Evolutionary conservation across 2,888 invertebrate genomes (phyloP).

Genomic region (Cerceris ruficornis): DNA sequence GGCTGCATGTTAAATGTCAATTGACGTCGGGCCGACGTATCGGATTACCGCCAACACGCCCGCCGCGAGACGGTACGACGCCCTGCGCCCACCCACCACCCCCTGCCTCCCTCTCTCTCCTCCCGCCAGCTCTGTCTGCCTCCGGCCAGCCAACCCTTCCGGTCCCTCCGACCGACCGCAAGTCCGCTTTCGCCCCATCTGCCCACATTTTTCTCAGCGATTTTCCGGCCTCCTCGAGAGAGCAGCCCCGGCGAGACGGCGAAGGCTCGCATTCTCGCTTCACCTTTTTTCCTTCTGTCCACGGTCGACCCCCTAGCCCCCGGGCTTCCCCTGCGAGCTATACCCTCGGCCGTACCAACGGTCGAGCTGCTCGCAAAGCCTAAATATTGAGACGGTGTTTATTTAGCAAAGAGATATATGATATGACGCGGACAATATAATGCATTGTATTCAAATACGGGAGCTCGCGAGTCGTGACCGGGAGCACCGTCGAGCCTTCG

Average conservation of each 20-base stretch:
- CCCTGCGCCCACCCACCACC: neutral
- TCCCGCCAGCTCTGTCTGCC: neutral
- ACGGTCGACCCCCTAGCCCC: neutral
- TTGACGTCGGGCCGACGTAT: slow-evolving; percentile 72
- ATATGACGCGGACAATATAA: slow-evolving; percentile 82
- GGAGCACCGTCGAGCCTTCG: slow-evolving; percentile 69
- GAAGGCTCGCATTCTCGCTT: neutral
- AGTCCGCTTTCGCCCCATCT: too few relatives aligned
- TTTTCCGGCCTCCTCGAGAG: too few relatives aligned
- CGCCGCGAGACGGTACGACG: slow-evolving; percentile 56
- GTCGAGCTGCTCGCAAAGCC: slow-evolving; percentile 71
- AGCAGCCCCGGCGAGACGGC: too few relatives aligned
- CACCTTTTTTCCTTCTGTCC: neutral
- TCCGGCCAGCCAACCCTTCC: neutral
- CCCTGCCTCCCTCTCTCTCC: neutral
- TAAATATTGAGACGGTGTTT: slow-evolving; percentile 82
- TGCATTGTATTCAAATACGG: slow-evolving; percentile 82
- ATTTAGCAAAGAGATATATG: slow-evolving; percentile 81
- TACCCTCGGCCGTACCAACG: slow-evolving; percentile 51
- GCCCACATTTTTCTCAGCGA: too few relatives aligned
- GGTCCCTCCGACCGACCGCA: too few relatives aligned
- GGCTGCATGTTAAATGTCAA: slow-evolving; percentile 78
- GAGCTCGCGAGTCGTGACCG: slow-evolving; percentile 81
- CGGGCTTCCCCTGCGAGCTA: neutral
- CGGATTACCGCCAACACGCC: slow-evolving; percentile 66